A percentile compares a stretch with the other conserved stretches of the same genome.
phyloP scores from a whole-genome alignment of 1,140 invertebrate species.

The Ostrea edulis region DNA sequence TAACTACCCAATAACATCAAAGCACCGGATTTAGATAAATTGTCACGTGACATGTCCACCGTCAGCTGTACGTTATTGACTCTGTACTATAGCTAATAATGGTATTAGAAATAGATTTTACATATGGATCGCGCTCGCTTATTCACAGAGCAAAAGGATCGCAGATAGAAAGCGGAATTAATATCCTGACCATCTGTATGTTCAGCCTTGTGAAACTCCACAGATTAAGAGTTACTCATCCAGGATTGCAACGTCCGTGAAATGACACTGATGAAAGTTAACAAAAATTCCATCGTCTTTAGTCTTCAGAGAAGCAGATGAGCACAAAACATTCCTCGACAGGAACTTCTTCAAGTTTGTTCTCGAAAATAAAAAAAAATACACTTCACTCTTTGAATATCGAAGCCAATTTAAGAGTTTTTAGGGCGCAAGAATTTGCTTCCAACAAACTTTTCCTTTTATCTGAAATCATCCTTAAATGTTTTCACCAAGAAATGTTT shows the following conservation, averaged over 20 bases:
- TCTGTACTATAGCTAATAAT: background rate
- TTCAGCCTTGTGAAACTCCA: background rate
- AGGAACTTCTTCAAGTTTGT: background rate
- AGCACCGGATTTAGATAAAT: background rate
- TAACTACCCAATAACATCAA: constrained; percentile 17
- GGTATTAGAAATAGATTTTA: background rate
- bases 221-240: background rate
- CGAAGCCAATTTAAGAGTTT: background rate
- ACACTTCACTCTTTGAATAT: background rate
- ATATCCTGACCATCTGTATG: background rate
- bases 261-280: background rate
- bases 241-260: background rate
- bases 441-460: background rate
- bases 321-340: background rate
- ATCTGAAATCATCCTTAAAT: background rate
- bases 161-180: background rate
- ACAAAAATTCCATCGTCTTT: background rate
- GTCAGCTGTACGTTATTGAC: background rate
- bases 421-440: background rate
- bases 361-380: background rate
- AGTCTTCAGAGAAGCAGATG: background rate
- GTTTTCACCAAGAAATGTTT: too few relatives aligned
- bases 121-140: background rate
- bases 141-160: background rate
- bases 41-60: background rate